Conservation (phyloP, 2,888 invertebrate species). For the Xestia c-nigrum region DNA sequence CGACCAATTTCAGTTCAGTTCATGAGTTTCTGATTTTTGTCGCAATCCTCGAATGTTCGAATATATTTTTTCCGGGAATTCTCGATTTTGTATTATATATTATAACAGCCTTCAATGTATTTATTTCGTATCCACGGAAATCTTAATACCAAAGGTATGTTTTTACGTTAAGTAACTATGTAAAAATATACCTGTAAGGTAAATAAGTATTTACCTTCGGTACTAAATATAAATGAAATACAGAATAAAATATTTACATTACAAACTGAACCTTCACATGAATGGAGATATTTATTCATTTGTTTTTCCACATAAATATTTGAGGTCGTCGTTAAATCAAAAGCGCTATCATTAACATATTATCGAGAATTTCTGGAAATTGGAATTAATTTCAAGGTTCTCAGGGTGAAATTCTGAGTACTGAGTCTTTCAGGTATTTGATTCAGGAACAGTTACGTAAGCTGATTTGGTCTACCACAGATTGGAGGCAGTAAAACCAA, state of each 20-base stretch:
- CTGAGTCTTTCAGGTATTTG: background rate
- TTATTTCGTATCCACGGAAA: conserved; percentile 10
- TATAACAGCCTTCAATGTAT: background rate
- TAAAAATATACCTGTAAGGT: no score
- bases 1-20: background rate
- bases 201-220: conserved; percentile 7
- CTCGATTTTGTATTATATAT: background rate
- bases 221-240: conserved; percentile 8
- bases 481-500: background rate
- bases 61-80: background rate
- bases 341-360: background rate
- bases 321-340: conserved; percentile 6
- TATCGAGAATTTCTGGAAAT: background rate
- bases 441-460: conserved; percentile 1
- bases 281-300: background rate
- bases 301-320: conserved; percentile 6
- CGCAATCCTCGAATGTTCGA: background rate
- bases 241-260: conserved; percentile 26
- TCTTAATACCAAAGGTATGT: conserved; percentile 6
- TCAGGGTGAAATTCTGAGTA: background rate
- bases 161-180: background rate
- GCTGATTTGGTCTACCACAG: background rate
- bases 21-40: background rate
- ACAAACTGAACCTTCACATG: background rate
- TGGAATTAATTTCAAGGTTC: background rate